A percentile compares a stretch with the other conserved stretches of the same genome.
Conservation (phyloP, 2,797 vertebrate genomes). For the Coccyzus lansbergi region DNA sequence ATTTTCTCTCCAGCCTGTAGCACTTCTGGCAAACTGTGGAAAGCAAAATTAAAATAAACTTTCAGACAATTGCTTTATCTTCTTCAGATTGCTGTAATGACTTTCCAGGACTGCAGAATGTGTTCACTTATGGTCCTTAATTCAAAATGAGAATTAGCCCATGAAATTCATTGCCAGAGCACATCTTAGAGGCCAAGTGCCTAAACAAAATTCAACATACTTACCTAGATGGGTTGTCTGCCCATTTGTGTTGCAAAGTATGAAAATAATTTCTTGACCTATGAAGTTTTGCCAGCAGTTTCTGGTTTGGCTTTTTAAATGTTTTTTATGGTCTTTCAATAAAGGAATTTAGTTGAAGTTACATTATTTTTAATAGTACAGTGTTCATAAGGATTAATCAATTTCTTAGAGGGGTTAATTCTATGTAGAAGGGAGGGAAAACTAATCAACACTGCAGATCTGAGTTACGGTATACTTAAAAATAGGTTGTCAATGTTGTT, state of each 20-base stretch:
- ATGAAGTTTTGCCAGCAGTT: not conserved
- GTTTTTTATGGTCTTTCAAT: not conserved
- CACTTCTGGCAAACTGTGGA: slow-evolving; percentile 61
- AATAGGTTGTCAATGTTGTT: slow-evolving; percentile 14
- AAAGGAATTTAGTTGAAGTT: not conserved
- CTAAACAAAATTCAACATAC: not conserved
- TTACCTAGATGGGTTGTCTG: not conserved
- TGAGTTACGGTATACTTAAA: slow-evolving; percentile 3
- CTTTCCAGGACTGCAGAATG: slow-evolving; percentile 35
- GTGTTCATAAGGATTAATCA: not conserved
- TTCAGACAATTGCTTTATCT: slow-evolving; percentile 69
- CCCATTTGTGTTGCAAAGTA: not conserved
- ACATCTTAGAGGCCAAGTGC: not conserved
- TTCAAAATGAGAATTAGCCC: slow-evolving; percentile 42
- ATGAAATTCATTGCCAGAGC: not conserved
- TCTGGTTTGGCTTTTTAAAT: not conserved
- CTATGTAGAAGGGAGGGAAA: not conserved
- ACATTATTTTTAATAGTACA: not conserved
- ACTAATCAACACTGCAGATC: not conserved
- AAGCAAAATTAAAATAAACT: slow-evolving; percentile 72
- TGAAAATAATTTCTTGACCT: slow-evolving; percentile 17
- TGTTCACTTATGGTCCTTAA: not conserved
- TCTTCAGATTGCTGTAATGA: slow-evolving; percentile 41
- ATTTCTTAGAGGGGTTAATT: not conserved
- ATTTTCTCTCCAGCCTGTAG: slow-evolving; percentile 71